phyloP scores from a whole-genome alignment of 2,797 vertebrate species.

The Clarias laeviceps region DNA sequence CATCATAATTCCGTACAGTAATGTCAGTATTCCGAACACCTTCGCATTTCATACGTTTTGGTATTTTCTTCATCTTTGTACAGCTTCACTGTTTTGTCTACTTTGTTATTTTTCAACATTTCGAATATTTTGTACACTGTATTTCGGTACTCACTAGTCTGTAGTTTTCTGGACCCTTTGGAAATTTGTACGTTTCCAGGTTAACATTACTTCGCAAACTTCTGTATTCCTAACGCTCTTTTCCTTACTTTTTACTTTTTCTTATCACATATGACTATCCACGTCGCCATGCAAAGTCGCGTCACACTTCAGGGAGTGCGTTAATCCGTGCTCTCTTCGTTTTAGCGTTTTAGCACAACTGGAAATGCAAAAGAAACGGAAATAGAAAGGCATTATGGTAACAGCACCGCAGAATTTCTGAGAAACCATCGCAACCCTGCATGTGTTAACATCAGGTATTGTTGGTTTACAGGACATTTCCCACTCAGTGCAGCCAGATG shows the following conservation, averaged over 20 bases:
- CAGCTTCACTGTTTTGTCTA: neutral
- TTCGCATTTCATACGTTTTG: neutral
- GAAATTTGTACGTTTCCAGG: too few species aligned
- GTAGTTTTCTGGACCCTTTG: too few species aligned
- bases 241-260: too few species aligned
- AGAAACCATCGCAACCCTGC: neutral
- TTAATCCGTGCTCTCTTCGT: neutral
- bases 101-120: neutral
- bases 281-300: neutral
- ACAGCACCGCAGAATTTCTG: neutral
- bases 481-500: conserved; percentile 7
- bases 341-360: neutral
- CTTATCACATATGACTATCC: neutral
- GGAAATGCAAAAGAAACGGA: neutral
- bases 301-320: neutral
- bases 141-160: neutral
- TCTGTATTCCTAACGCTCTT: neutral
- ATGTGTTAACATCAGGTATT: neutral
- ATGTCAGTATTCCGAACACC: too few species aligned
- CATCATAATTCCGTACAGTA: too few species aligned
- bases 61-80: neutral
- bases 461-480: neutral
- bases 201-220: too few species aligned
- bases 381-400: neutral
- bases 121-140: neutral